Conservation (phyloP, 2,113 vertebrate species). For the Leptosomus discolor region DNA sequence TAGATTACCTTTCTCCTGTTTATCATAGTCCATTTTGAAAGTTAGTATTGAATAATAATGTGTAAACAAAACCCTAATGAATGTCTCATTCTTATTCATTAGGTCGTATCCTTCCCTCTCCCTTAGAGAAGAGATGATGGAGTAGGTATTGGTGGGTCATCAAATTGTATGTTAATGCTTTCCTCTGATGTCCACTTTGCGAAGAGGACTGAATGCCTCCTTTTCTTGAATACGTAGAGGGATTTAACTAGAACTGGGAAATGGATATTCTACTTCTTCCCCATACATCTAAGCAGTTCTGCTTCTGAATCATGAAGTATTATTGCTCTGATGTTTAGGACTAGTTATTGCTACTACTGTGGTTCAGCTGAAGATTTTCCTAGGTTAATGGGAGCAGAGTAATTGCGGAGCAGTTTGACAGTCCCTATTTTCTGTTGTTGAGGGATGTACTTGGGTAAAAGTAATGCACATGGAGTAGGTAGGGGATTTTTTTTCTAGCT, state of each 20-base stretch:
- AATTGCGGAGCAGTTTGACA: not conserved
- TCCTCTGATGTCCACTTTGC: not conserved
- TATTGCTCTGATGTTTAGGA: not conserved
- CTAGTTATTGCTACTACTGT: not conserved
- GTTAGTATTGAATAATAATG: constrained; percentile 54
- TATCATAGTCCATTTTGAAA: constrained; percentile 14
- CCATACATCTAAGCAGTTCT: not conserved
- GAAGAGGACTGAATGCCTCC: not conserved
- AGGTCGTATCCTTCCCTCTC: not conserved
- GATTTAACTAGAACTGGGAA: not conserved
- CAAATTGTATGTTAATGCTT: not conserved
- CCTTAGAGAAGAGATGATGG: not conserved
- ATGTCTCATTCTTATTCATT: constrained; percentile 40
- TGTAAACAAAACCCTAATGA: constrained; percentile 48
- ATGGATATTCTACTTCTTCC: not conserved
- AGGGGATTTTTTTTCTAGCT: not conserved
- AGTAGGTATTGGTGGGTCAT: not conserved
- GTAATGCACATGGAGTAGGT: not conserved
- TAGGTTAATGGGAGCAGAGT: not conserved
- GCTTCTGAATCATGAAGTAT: not conserved
- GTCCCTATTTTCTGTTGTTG: not conserved
- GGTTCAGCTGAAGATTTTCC: not conserved
- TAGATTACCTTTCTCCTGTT: constrained; percentile 17
- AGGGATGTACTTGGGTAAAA: not conserved
- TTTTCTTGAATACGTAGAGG: not conserved